Base-by-base conservation (phyloP, 1,140 invertebrate species). In the Drosophila nannoptera region DNA sequence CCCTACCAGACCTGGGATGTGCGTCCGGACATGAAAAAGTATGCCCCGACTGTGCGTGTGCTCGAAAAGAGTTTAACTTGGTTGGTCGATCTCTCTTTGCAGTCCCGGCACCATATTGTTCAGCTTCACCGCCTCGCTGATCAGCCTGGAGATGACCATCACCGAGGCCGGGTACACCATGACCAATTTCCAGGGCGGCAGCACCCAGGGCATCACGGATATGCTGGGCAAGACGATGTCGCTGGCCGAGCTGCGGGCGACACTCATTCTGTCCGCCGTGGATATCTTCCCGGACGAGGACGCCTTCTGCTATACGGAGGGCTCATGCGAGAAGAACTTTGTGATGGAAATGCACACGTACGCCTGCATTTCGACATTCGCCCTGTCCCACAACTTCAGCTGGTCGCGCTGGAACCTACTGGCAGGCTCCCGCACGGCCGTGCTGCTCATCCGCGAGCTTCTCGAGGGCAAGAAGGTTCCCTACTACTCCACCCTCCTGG, bases 211-310 rank as follows among this genome's bases (percentile, higher is more conserved):
- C 12, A 78, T 89, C 2, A 88, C 75, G 49, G 78, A 80, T 1
- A 87, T 89, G 77, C 69, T 90, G 11, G 89, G 89, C n/a, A 84
- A 84, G 46, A 88, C 87, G 0, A 7, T 88, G 0, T 88, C 84
- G 1, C 55, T 90, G 8, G 11, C 70, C 7, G 83, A 88, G 32
- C 62, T 90, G 0, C 89, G 83, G 65, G 73, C 78, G n/a, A 87
- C 69, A 0, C 68, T 90, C 1, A 87, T 86, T 4, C 58, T 78
- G 0, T 86, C 87, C 5, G 96, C 96, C n/a, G 93, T 97, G 38
- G 96, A 97, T 88, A 90, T 98, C n/a, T 98, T 98, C 89, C 97
- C 97, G 0, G 93, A 94, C 62, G 92, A 93, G 65, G 97, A 98
- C 90, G 95, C 94, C 0, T 93, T 94, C 73, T 94, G 94, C 81